A percentile compares a stretch with the other conserved stretches of the same genome.
phyloP scores from a whole-genome alignment of 2,797 vertebrate genomes.

The Peromyscus aztecus region DNA sequence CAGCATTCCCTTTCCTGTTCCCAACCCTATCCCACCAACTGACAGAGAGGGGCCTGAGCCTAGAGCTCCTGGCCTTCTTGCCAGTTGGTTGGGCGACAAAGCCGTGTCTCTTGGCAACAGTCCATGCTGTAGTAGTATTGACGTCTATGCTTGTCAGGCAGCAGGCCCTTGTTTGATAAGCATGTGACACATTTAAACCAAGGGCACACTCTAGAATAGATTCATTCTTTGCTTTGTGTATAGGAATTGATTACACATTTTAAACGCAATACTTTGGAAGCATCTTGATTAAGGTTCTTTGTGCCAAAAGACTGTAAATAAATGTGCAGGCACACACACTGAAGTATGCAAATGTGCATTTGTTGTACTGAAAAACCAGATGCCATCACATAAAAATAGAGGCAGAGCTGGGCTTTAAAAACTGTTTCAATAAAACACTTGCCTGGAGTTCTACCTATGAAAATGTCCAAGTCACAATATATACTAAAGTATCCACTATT shows the following conservation, averaged over 20 bases:
- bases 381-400: not conserved
- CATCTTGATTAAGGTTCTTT: constrained; percentile 58
- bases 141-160: not conserved
- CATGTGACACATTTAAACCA: constrained; percentile 52
- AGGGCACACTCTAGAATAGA: not conserved
- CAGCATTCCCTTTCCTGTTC: not conserved
- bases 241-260: constrained; percentile 9
- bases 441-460: not conserved
- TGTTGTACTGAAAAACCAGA: constrained; percentile 38
- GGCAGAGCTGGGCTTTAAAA: not conserved
- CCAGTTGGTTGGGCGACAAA: not conserved
- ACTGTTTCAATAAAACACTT: not conserved
- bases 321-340: not conserved
- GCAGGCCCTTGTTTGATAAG: not conserved
- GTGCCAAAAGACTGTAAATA: constrained; percentile 45
- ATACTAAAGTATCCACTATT: not conserved
- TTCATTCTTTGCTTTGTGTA: constrained; percentile 38
- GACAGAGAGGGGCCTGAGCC: not conserved
- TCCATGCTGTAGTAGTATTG: not conserved
- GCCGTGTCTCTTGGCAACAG: not conserved
- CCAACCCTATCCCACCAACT: not conserved
- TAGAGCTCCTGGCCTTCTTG: not conserved
- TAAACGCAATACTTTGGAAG: constrained; percentile 57
- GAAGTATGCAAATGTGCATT: not conserved
- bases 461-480: constrained; percentile 41